Conservation (phyloP, 2,113 vertebrate genomes). For the human (Homo sapiens) region GRCh38 chr2:22469501-22470000, state of each 20-base stretch:
- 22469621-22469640: neutral
- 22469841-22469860: neutral
- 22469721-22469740: neutral
- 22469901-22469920: neutral
- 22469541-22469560: neutral
- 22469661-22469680: neutral
- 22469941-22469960: neutral
- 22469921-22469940: neutral
- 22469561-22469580: neutral
- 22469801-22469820: slow-evolving; percentile 3
- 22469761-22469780: neutral
- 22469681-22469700: neutral
- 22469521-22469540: neutral
- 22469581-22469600: neutral
- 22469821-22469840: neutral
- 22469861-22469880: neutral
- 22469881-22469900: neutral
- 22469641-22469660: neutral
- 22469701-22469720: neutral
- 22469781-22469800: neutral
- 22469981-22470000: neutral
- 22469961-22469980: neutral
- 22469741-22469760: neutral
- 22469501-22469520: neutral
- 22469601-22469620: neutral